Evolutionary conservation across 1,140 invertebrate genomes (phyloP).

Genomic region (Hormaphis cornu): DNA sequence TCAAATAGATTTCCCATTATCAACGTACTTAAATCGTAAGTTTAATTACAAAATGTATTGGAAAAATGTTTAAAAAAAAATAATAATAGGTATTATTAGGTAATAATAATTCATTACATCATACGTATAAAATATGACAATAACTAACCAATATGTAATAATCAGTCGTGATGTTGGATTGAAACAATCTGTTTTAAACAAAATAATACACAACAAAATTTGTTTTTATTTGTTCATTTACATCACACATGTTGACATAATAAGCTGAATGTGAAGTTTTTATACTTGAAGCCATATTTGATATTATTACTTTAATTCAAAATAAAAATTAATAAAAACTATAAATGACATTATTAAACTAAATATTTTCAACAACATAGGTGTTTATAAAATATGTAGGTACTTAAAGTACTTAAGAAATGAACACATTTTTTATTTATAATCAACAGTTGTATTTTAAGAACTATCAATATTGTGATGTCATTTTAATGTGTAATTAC

Average conservation of each 20-base stretch:
- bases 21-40: neutral
- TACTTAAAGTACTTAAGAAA: neutral
- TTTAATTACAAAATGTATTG: neutral
- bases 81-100: neutral
- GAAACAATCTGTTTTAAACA: neutral
- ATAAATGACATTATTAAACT: too few relatives aligned
- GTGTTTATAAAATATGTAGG: too few relatives aligned
- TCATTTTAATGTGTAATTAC: neutral
- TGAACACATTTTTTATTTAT: constrained; percentile 13
- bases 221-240: too few relatives aligned
- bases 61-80: neutral
- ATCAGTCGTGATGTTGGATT: neutral
- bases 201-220: neutral
- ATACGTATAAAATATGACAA: too few relatives aligned
- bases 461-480: neutral
- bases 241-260: too few relatives aligned
- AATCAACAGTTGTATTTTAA: neutral
- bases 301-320: too few relatives aligned
- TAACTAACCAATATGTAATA: neutral
- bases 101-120: too few relatives aligned
- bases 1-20: neutral
- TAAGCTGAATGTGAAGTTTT: too few relatives aligned
- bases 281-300: too few relatives aligned
- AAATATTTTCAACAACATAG: too few relatives aligned
- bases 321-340: too few relatives aligned